These are phyloP conservation scores for Melinaea marsaeus DNA, from an alignment of 2,888 invertebrate species.

Conservation along the genomic window DNA sequence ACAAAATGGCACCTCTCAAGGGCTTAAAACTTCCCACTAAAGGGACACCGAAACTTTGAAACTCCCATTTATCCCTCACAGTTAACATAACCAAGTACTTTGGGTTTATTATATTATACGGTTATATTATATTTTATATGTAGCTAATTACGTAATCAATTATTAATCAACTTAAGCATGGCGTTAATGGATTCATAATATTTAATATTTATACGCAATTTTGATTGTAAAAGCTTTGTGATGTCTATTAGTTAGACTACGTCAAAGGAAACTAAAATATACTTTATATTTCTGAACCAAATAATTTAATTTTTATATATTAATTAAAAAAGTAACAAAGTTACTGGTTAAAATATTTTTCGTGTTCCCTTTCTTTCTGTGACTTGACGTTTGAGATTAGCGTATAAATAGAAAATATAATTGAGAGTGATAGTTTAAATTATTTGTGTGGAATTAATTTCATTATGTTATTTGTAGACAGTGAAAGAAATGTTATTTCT, in stretches of 20 bases:
- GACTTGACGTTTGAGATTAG: too few relatives aligned
- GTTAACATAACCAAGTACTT: constrained; percentile 31
- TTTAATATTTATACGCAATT: not conserved
- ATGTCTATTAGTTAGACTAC: too few relatives aligned
- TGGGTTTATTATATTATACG: constrained; percentile 24
- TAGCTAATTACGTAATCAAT: constrained; percentile 13
- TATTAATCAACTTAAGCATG: constrained; percentile 11
- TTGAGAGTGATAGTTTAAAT: too few relatives aligned
- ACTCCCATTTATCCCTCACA: constrained; percentile 33
- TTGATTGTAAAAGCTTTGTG: constrained; percentile 23
- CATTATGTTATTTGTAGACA: constrained; percentile 9
- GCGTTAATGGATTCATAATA: not conserved
- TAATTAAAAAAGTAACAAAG: too few relatives aligned
- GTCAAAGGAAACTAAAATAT: too few relatives aligned
- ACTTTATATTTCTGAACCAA: too few relatives aligned
- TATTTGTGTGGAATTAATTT: constrained; percentile 3
- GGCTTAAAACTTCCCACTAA: constrained; percentile 29
- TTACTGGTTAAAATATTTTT: too few relatives aligned
- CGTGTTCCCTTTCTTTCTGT: too few relatives aligned
- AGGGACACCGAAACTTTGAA: constrained; percentile 32
- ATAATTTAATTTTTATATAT: too few relatives aligned
- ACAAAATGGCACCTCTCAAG: constrained; percentile 25
- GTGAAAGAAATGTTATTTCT: constrained; percentile 11
- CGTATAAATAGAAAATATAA: too few relatives aligned
- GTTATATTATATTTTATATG: constrained; percentile 17